phyloP scores from a whole-genome alignment of 2,113 vertebrate genomes.

The Vulpes vulpes region DNA sequence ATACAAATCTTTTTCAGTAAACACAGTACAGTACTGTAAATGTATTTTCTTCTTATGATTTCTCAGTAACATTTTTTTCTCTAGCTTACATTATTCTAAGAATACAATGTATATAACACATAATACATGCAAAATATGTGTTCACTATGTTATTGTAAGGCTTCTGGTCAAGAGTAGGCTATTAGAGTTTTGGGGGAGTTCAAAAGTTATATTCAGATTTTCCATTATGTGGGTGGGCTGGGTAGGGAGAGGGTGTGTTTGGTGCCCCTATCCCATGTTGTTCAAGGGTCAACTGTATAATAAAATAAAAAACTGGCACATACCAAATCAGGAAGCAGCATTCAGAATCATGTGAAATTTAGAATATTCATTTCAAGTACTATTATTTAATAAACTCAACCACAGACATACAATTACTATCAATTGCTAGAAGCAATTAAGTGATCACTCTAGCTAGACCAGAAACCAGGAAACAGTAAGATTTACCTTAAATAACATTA shows the following conservation, averaged over 20 bases:
- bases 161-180: background rate
- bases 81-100: background rate
- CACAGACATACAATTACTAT: background rate
- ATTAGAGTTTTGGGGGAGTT: background rate
- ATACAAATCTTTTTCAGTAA: background rate
- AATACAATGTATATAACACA: background rate
- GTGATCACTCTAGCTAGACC: background rate
- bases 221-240: background rate
- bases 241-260: background rate
- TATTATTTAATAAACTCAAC: background rate
- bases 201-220: background rate
- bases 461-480: background rate
- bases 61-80: background rate
- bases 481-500: background rate
- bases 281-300: background rate
- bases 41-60: background rate
- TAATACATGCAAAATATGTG: background rate
- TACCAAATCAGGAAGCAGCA: background rate
- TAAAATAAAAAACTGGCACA: background rate
- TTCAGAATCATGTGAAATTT: background rate
- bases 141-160: background rate
- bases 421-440: background rate
- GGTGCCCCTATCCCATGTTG: background rate
- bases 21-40: background rate
- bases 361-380: background rate